Conservation (phyloP, 2,888 invertebrate species). For the Macaria notata region DNA sequence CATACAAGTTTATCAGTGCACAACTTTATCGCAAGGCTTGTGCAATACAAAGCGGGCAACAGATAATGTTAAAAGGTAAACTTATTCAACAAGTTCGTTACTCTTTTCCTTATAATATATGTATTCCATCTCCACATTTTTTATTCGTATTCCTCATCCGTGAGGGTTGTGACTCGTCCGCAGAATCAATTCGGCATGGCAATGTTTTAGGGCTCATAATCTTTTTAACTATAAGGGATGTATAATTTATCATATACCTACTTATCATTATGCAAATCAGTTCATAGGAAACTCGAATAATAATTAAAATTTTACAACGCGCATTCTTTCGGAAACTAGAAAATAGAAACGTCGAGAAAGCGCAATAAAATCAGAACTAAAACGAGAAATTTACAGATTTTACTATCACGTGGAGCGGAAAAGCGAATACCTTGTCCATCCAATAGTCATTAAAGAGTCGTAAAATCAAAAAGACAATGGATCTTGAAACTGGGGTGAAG, state of each 20-base stretch:
- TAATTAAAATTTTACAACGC: too few relatives aligned
- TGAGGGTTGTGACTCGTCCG: too few relatives aligned
- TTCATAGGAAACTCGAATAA: too few relatives aligned
- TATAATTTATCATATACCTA: too few relatives aligned
- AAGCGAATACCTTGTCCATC: conserved; percentile 10
- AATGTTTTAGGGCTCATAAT: too few relatives aligned
- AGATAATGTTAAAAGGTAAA: conserved; percentile 1
- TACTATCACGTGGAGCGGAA: conserved; percentile 5
- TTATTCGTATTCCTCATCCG: too few relatives aligned
- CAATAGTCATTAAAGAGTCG: conserved; percentile 6
- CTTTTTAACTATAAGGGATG: too few relatives aligned
- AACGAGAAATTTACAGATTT: background rate
- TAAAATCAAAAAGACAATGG: conserved; percentile 7
- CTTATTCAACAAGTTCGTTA: conserved; percentile 1
- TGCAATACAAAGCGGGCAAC: conserved; percentile 13
- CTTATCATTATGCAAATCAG: too few relatives aligned
- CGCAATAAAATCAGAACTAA: conserved; percentile 4
- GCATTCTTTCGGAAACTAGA: too few relatives aligned
- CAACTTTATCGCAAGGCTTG: conserved; percentile 16
- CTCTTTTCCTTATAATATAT: background rate
- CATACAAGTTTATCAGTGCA: conserved; percentile 19
- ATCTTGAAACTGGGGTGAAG: conserved; percentile 3
- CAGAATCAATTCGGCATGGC: too few relatives aligned
- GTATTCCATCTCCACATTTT: too few relatives aligned
- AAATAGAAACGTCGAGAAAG: background rate